A percentile compares a stretch with the other conserved stretches of the same genome.
Evolutionary conservation across 1,140 invertebrate species (phyloP).

Genomic region (Drosophila truncata): DNA sequence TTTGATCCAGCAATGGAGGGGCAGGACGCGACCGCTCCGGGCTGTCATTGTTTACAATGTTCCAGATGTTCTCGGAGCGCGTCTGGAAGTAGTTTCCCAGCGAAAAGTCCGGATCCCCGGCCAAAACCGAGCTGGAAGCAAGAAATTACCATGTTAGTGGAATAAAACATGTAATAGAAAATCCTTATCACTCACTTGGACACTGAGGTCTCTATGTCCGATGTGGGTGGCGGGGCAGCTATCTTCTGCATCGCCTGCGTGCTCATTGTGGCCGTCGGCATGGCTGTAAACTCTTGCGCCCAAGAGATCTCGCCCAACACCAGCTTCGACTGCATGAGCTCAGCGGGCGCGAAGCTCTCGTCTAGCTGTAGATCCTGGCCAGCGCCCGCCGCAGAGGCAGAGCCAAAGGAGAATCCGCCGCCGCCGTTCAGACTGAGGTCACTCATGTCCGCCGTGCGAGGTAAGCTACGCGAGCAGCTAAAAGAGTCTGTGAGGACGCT

Average conservation of each 20-base stretch:
- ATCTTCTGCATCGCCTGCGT: constrained; percentile 69
- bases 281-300: constrained; percentile 76
- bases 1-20: constrained; percentile 24
- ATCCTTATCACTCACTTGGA: constrained; percentile 62
- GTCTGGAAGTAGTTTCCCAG: constrained; percentile 76
- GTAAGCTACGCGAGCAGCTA: constrained; percentile 65
- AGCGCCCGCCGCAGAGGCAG: constrained; percentile 14
- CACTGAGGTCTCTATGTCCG: constrained; percentile 64
- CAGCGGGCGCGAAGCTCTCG: constrained; percentile 74
- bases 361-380: constrained; percentile 35
- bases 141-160: neutral
- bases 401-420: constrained; percentile 68
- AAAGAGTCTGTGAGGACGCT: constrained; percentile 52
- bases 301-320: constrained; percentile 76
- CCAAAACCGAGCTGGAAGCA: constrained; percentile 62
- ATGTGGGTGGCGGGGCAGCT: constrained; percentile 18
- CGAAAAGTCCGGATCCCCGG: constrained; percentile 75
- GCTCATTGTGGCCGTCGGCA: constrained; percentile 70
- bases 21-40: constrained; percentile 29
- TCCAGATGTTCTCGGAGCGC: constrained; percentile 73
- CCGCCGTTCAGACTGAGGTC: constrained; percentile 63
- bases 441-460: constrained; percentile 75
- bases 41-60: constrained; percentile 53
- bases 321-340: constrained; percentile 79
- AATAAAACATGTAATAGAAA: neutral